phyloP scores from a whole-genome alignment of 2,113 vertebrate genomes.

The Steatornis caripensis region DNA sequence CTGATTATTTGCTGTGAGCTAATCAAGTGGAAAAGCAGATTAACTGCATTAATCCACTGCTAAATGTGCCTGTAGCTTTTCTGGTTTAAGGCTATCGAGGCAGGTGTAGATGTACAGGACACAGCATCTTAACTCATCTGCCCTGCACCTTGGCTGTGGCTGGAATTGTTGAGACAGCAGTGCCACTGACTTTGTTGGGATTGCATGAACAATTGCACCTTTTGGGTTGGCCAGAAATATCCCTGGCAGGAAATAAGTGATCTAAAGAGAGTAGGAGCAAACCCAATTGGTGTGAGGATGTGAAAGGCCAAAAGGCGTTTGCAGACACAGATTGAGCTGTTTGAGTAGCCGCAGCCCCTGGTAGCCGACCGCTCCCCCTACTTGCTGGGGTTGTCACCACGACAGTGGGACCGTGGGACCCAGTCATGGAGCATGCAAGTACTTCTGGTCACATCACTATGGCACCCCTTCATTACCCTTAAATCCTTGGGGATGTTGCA shows the following conservation, averaged over 20 bases:
- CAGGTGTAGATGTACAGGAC: not conserved
- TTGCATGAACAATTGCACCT: not conserved
- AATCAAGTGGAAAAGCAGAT: conserved; percentile 8
- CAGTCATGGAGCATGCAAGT: rapidly evolving
- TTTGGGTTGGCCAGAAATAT: not conserved
- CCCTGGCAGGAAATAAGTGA: not conserved
- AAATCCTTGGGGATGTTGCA: rapidly evolving
- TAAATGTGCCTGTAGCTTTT: rapidly evolving
- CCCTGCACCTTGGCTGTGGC: not conserved
- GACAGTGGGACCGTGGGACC: not conserved
- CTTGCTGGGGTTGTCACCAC: not conserved
- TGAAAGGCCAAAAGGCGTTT: not conserved
- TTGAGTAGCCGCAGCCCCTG: not conserved
- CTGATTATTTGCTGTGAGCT: not conserved
- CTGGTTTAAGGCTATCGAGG: not conserved
- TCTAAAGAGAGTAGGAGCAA: not conserved
- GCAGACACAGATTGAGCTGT: not conserved
- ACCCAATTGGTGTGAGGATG: not conserved
- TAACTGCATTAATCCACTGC: not conserved
- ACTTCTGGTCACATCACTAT: too few species aligned
- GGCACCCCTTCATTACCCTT: not conserved
- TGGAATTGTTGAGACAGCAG: not conserved
- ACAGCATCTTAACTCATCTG: not conserved
- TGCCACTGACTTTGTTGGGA: not conserved
- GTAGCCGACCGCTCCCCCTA: not conserved